These are phyloP conservation scores for Theocolax elegans DNA, from an alignment of 1,140 invertebrate species.

Conservation along the genomic window DNA sequence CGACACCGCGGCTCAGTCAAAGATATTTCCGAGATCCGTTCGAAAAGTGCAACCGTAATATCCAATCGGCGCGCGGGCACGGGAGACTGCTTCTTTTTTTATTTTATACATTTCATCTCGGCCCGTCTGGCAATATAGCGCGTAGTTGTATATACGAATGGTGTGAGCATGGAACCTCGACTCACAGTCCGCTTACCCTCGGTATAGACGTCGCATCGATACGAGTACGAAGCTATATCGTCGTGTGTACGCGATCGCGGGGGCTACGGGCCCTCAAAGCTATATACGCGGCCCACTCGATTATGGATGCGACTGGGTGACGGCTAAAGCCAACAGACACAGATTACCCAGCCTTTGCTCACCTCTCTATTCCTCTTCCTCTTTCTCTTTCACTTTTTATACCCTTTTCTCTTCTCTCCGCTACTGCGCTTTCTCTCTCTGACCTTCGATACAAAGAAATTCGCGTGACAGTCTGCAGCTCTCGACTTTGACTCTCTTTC, in stretches of 20 bases:
- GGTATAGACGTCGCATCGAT: too few relatives aligned
- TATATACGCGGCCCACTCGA: constrained; percentile 16
- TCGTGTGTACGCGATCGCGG: not conserved
- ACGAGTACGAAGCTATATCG: too few relatives aligned
- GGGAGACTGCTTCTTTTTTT: too few relatives aligned
- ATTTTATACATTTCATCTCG: constrained; percentile 2
- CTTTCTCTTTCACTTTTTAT: too few relatives aligned
- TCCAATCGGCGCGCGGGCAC: constrained; percentile 13
- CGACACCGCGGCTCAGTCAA: not conserved
- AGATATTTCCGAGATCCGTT: not conserved
- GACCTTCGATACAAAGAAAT: constrained; percentile 7
- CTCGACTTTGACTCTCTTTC: not conserved
- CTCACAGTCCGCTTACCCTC: too few relatives aligned
- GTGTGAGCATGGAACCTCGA: not conserved
- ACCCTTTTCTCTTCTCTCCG: too few relatives aligned
- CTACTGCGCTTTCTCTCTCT: too few relatives aligned
- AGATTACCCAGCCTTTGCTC: constrained; percentile 15
- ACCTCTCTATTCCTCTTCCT: not conserved
- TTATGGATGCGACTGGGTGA: constrained; percentile 25
- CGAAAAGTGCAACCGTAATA: constrained; percentile 4
- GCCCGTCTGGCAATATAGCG: constrained; percentile 1
- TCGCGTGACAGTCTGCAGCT: not conserved
- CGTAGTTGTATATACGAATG: not conserved
- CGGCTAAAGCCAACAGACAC: not conserved
- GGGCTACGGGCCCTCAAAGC: constrained; percentile 16